phyloP scores from a whole-genome alignment of 2,888 invertebrate genomes.

The Drosophila melanosoma region DNA sequence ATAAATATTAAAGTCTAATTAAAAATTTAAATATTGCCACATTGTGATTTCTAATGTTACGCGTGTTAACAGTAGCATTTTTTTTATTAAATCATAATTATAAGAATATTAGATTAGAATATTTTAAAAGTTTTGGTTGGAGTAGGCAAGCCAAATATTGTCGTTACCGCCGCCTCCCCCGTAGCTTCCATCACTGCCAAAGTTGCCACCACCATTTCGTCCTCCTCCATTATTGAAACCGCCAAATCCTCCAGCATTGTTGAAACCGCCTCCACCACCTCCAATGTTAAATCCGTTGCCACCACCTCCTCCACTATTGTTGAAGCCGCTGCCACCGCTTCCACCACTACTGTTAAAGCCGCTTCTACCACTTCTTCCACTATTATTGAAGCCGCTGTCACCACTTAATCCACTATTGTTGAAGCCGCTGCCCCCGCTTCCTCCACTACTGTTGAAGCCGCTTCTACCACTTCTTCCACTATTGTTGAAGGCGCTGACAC shows the following conservation, averaged over 20 bases:
- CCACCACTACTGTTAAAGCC: too few relatives aligned
- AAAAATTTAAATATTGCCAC: neutral
- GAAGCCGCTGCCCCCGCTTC: neutral
- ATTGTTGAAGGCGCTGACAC: slow-evolving; percentile 1
- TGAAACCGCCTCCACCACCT: slow-evolving; percentile 9
- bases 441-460: too few relatives aligned
- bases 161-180: neutral
- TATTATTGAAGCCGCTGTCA: slow-evolving; percentile 2
- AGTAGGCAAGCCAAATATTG: neutral
- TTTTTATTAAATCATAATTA: slow-evolving; percentile 2
- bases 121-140: slow-evolving; percentile 2
- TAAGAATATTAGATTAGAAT: neutral
- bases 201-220: slow-evolving; percentile 4
- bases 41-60: neutral
- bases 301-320: slow-evolving; percentile 3
- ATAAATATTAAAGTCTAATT: neutral
- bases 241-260: slow-evolving; percentile 1
- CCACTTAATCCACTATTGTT: slow-evolving; percentile 3
- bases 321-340: slow-evolving; percentile 1
- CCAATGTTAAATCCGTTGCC: neutral
- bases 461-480: neutral
- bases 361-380: neutral
- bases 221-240: slow-evolving; percentile 3
- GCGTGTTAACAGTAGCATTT: neutral
- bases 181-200: neutral